Evolutionary conservation across 2,797 vertebrate species (phyloP).

Genomic region (Pseudomugil tenellus): DNA sequence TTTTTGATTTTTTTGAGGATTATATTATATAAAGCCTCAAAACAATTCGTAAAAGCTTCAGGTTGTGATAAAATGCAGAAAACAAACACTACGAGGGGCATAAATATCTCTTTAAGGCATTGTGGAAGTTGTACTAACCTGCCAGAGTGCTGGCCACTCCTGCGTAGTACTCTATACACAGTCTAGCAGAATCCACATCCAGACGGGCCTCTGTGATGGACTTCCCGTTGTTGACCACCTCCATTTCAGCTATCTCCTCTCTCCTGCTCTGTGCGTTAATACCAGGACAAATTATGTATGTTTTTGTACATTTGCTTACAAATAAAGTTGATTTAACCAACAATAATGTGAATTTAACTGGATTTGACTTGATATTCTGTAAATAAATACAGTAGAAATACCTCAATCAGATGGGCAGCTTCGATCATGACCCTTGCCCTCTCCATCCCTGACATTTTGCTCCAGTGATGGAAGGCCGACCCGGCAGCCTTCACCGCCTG

Average conservation of each 20-base stretch:
- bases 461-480: slow-evolving; percentile 89
- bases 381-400: slow-evolving; percentile 50
- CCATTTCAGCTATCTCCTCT: slow-evolving; percentile 84
- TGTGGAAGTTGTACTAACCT: slow-evolving; percentile 66
- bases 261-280: slow-evolving; percentile 82
- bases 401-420: slow-evolving; percentile 91
- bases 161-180: slow-evolving; percentile 92
- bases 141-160: slow-evolving; percentile 88
- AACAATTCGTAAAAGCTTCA: too few species aligned
- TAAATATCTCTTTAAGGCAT: neutral
- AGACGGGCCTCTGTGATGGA: slow-evolving; percentile 91
- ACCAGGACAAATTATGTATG: neutral
- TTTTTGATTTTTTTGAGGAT: too few species aligned
- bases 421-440: slow-evolving; percentile 89
- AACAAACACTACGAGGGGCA: neutral
- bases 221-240: slow-evolving; percentile 95
- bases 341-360: neutral
- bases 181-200: slow-evolving; percentile 90
- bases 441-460: slow-evolving; percentile 92
- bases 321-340: neutral
- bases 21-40: too few species aligned
- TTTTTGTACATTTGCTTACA: neutral
- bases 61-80: neutral
- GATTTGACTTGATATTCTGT: neutral
- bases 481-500: slow-evolving; percentile 88